Evolutionary conservation across 1,140 invertebrate species (phyloP), one percentile per base, ranked within the genome.

Genomic region (Brachionus calyciflorus): DNA sequence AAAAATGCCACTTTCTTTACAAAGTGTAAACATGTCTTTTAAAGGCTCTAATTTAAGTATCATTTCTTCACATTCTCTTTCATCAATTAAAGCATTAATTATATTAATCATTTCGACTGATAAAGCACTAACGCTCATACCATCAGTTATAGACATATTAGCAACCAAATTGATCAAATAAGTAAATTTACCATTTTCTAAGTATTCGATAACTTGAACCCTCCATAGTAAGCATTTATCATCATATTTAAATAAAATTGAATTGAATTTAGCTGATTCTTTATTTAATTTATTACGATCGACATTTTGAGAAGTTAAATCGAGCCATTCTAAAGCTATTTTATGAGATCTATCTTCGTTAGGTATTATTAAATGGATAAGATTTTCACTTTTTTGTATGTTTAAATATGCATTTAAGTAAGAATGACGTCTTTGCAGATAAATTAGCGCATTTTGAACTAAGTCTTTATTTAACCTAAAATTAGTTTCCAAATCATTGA

Each of bases 81-180:
- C 41, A n/a, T 44, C 51, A 10, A 73, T 40, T 19, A 73, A 51
- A 0, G 44, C 17, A 41, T 73, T 73, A 4, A 73, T n/a, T 14
- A 73, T 73, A 24, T 73, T 73, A 0, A 55, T 26, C 4, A 73
- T 21, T 24, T 73, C 69, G 17, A 73, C 12, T 24, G 37, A 9
- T 21, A 73, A 41, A 21, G 44, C 26, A 24, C 30, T 37, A n/a
- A 55, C 51, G 44, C 51, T 73, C 14, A 73, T 40, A 10, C 69
- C 69, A 51, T 73, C 69, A 4, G 69, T 73, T 17, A 49, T 51
- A n/a, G n/a, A n/a, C n/a, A n/a, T n/a, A n/a, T n/a, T n/a, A n/a
- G n/a, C n/a, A n/a, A n/a, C n/a, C n/a, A n/a, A 55, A 55, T 33
- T 24, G 51, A 51, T 17, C 30, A 30, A 28, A 73, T 55, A 14